Percentiles rank a stretch among this genome's conserved stretches.
Conservation (phyloP, 2,888 invertebrate species). For the Caenorhabditis becei region DNA sequence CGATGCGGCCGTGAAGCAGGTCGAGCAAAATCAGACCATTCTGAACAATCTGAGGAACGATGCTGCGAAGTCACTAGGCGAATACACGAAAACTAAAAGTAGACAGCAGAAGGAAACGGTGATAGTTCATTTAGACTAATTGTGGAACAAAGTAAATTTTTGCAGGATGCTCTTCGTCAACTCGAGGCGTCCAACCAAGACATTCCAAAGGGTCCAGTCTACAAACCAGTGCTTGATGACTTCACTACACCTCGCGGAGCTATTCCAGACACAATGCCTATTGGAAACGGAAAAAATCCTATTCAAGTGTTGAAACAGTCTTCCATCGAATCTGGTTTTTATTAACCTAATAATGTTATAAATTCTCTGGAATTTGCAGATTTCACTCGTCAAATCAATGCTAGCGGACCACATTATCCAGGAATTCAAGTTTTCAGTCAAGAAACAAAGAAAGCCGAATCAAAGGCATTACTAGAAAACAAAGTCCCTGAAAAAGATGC, state of each 20-base stretch:
- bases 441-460: background rate
- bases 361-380: background rate
- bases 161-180: slow-evolving; percentile 12
- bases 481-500: background rate
- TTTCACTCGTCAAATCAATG: slow-evolving; percentile 13
- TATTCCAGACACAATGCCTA: too few species aligned
- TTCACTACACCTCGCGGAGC: background rate
- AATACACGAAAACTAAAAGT: background rate
- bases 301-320: background rate
- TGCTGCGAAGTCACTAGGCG: slow-evolving; percentile 1
- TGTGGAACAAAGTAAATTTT: background rate
- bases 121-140: too few species aligned
- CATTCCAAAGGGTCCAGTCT: slow-evolving; percentile 16
- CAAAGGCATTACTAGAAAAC: background rate
- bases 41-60: slow-evolving; percentile 14
- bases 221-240: background rate
- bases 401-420: slow-evolving; percentile 12
- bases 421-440: slow-evolving; percentile 23
- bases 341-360: background rate
- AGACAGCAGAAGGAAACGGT: slow-evolving; percentile 23
- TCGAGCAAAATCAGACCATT: background rate
- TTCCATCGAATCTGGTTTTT: slow-evolving; percentile 9
- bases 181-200: slow-evolving; percentile 28
- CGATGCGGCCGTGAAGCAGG: slow-evolving; percentile 3
- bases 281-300: background rate